A percentile compares a stretch with the other conserved stretches of the same genome.
These are phyloP conservation scores for Anguilla marmorata DNA, from an alignment of 2,797 vertebrate genomes.

Conservation along the genomic window DNA sequence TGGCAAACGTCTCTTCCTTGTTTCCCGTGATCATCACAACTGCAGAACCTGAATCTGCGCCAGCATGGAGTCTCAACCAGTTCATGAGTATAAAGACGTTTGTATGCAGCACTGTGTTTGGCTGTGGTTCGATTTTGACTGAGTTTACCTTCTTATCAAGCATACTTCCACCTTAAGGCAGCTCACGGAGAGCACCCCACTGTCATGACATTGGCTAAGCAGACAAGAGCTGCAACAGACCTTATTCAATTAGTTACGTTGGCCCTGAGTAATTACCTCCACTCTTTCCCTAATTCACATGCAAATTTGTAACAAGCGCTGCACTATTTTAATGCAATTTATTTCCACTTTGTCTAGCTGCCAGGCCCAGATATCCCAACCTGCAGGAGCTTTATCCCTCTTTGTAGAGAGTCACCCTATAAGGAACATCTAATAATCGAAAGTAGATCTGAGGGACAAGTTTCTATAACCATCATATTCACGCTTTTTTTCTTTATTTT, in stretches of 20 bases:
- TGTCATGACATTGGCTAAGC: conserved; percentile 21
- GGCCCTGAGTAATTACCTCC: conserved; percentile 71
- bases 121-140: neutral
- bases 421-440: neutral
- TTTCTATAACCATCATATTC: neutral
- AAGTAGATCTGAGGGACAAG: neutral
- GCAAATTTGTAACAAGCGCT: conserved; percentile 72
- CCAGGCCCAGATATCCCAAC: conserved; percentile 41
- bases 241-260: conserved; percentile 71
- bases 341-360: conserved; percentile 67
- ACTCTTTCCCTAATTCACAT: conserved; percentile 74
- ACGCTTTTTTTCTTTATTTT: neutral
- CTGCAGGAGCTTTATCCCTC: neutral
- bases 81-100: neutral
- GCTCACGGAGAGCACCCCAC: neutral
- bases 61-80: neutral
- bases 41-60: neutral
- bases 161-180: neutral
- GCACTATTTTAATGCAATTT: conserved; percentile 77
- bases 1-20: no score
- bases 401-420: neutral
- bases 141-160: neutral
- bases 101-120: neutral
- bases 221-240: conserved; percentile 28
- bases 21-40: neutral